Base-by-base conservation (phyloP, 35 echinoderm and acorn worm species). In the Heliocidaris tuberculata region DNA sequence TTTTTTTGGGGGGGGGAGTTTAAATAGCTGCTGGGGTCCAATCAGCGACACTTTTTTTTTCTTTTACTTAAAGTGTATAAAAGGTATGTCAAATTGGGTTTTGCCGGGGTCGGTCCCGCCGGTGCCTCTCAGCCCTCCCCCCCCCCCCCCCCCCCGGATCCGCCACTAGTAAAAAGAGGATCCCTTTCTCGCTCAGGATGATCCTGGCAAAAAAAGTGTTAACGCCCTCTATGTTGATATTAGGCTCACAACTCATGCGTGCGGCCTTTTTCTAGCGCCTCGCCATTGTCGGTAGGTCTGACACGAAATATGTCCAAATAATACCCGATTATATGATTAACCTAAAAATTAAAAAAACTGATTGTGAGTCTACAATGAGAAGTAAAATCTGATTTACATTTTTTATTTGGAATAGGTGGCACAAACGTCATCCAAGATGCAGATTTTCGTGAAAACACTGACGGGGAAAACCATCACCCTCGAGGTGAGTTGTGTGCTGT, bases 401-500 rank as follows among this genome's bases (percentile, higher is more conserved):
- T 86, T 54, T 10, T 90, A 19, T 61, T 70, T 93, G 32, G 9
- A 86, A 9, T 88, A 96, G 95, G 95, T 94, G 95, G 71, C 92
- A 71, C 32, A 31, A 47, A 52, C 12, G 31, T 85, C 35, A 31
- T 85, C 95, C 90, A 97, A 96, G 88, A 97, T 97, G 97, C 97
- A 97, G 97, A 97, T 97, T 50, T 97, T 97, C 85, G 97, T 97
- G 93, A 97, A 97, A 89, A 97, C 97, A 47, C 86, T 97, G 94
- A 97, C 97, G 95, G 95, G 97, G 92, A 97, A 97, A 97, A 97
- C 97, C 50, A 97, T 97, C 94, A 97, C 97, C 92, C 97, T 97
- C 91, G 97, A 97, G 97, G 97, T 95, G 92, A 61, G 90, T 96
- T 24, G 35, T 42, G 35, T 42, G 35, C 35, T 42, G 35, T 42